Base-by-base conservation (phyloP, 2,113 vertebrate species). In the Andinoacara biseriatus region DNA sequence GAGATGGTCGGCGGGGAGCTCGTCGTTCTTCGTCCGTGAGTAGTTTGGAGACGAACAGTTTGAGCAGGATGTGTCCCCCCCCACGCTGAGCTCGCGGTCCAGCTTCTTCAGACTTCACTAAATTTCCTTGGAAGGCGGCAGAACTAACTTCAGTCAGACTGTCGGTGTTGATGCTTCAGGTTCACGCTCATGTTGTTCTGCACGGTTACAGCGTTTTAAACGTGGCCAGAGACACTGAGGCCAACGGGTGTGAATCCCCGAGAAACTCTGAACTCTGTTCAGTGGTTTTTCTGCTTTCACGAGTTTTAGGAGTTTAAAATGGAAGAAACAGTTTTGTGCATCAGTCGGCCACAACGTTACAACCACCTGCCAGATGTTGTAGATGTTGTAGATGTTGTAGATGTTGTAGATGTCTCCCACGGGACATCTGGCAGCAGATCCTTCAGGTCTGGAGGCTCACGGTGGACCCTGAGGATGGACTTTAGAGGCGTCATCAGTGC, bases 391-490 rank as follows among this genome's bases (percentile, higher is more conserved):
- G n/a, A n/a, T n/a, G n/a, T n/a, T 35, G 33, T 35, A n/a, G n/a
- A n/a, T 35, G 33, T 35, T 9, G 7, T 7, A 35, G 33, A 31
- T n/a, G 1, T 43, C 38, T 65, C 62, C n/a, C 35, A 15, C 13
- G 43, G 43, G 62, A 65, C 62, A 13, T 24, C 62, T 14, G n/a
- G 10, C 3, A 11, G 5, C 5, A 15, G 35, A 63, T 43, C 35
- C 35, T 63, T 38, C 10, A 52, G 17, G 15, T n/a, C 18, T 7
- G 20, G 54, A 2, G 20, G 20, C 4, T 56, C 20, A 2, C 2
- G 10, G n/a, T 4, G 22, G 56, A 10, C 4, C 22, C 22, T 1
- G 8, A 10, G 22, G 38, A 67, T 0, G 0, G 29, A 61, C 29
- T 17, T 18, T 3, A 7, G 46, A 2, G 18, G 17, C 18, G 20